Conservation (phyloP, 2,797 vertebrate species). For the Eulemur coronatus region DNA sequence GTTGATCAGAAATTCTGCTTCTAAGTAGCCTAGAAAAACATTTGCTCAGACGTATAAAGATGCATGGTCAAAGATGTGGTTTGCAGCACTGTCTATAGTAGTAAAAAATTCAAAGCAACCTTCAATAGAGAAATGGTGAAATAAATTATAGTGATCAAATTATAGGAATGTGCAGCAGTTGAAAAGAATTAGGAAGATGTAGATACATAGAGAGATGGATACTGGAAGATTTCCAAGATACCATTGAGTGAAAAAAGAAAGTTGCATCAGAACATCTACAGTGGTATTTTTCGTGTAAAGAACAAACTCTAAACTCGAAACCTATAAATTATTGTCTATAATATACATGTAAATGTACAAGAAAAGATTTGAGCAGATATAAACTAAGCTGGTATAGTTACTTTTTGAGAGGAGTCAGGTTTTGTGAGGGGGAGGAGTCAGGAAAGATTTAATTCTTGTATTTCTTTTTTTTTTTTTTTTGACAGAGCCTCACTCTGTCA, state of each 20-base stretch:
- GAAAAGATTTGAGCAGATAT: not conserved
- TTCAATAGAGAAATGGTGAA: not conserved
- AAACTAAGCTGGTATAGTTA: not conserved
- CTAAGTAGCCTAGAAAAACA: not conserved
- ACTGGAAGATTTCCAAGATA: not conserved
- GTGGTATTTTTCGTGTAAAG: not conserved
- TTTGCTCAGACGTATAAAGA: not conserved
- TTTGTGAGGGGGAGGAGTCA: not conserved
- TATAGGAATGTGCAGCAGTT: not conserved
- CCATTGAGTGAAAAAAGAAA: not conserved
- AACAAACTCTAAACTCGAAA: constrained; percentile 7
- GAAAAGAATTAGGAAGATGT: not conserved
- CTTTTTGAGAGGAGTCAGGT: not conserved
- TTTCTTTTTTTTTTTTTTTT: not conserved
- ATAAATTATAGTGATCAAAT: not conserved
- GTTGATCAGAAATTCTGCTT: not conserved
- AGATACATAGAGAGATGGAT: not conserved
- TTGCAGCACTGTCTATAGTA: not conserved
- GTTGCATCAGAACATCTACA: not conserved
- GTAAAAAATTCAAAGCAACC: not conserved
- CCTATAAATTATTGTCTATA: not conserved
- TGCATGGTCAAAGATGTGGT: not conserved
- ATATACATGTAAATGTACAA: not conserved
- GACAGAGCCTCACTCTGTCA: no score
- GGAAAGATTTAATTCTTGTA: not conserved